Conservation (phyloP, 2,113 vertebrate species). For the Semnornis frantzii region DNA sequence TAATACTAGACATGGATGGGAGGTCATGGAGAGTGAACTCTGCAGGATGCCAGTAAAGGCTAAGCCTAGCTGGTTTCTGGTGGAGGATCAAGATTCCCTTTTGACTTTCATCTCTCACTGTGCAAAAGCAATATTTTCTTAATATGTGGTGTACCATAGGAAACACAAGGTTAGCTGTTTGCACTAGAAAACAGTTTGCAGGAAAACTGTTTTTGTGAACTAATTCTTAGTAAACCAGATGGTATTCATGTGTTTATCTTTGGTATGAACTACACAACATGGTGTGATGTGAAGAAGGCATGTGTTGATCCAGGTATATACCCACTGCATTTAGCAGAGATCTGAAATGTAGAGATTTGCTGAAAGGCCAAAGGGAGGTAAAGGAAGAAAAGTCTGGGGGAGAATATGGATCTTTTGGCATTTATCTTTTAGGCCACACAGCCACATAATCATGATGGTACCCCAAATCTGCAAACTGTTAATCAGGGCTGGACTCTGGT, state of each 20-base stretch:
- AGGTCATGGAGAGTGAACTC: accelerated
- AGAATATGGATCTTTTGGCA: constrained; percentile 25
- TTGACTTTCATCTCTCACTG: accelerated
- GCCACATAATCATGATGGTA: not conserved
- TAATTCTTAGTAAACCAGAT: not conserved
- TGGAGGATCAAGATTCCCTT: not conserved
- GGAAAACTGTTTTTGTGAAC: not conserved
- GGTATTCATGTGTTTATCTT: not conserved
- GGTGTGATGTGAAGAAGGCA: not conserved
- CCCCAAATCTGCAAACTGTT: not conserved
- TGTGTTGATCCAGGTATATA: accelerated
- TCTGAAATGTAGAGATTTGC: not conserved
- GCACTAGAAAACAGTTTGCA: not conserved
- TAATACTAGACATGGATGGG: accelerated
- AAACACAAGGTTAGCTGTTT: not conserved
- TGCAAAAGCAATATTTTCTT: not conserved
- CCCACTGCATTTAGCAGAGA: not conserved
- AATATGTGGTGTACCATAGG: accelerated
- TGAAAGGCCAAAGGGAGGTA: constrained; percentile 30
- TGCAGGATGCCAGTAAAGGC: accelerated
- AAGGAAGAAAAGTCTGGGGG: not conserved
- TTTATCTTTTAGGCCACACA: constrained; percentile 45
- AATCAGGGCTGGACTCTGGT: not conserved
- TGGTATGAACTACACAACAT: not conserved
- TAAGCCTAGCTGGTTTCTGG: too few relatives aligned